These are phyloP conservation scores for Teleogryllus occipitalis DNA, from an alignment of 1,140 invertebrate species.

Conservation along the genomic window DNA sequence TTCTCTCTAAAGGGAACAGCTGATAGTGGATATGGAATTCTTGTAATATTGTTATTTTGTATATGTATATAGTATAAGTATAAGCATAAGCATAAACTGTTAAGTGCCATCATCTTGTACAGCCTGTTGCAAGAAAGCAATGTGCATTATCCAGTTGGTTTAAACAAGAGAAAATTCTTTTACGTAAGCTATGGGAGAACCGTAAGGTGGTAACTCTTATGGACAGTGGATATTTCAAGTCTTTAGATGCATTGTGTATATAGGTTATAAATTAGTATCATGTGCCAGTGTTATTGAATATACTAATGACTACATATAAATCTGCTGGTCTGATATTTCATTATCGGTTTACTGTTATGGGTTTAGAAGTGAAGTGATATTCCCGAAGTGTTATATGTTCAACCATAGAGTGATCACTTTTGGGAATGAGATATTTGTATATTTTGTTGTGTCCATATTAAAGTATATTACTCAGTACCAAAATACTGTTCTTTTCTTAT, in stretches of 20 bases:
- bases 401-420: neutral
- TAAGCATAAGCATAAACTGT: neutral
- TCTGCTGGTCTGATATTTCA: conserved; percentile 4
- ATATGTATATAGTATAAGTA: neutral
- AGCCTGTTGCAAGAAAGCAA: neutral
- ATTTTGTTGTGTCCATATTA: conserved; percentile 5
- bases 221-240: neutral
- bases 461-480: neutral
- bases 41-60: conserved; percentile 6
- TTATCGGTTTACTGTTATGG: conserved; percentile 4
- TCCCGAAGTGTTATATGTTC: neutral
- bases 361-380: neutral
- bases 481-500: neutral
- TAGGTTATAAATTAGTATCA: neutral
- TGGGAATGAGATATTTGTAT: neutral
- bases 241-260: neutral
- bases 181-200: neutral
- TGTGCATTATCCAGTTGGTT: too few species aligned
- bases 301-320: conserved; percentile 6
- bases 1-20: neutral
- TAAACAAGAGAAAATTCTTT: neutral
- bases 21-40: neutral
- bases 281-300: conserved; percentile 4
- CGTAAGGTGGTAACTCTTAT: neutral
- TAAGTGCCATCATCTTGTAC: neutral